Conservation (phyloP, 64 coral and sea anemone genomes). For the Porites australiensis region DNA sequence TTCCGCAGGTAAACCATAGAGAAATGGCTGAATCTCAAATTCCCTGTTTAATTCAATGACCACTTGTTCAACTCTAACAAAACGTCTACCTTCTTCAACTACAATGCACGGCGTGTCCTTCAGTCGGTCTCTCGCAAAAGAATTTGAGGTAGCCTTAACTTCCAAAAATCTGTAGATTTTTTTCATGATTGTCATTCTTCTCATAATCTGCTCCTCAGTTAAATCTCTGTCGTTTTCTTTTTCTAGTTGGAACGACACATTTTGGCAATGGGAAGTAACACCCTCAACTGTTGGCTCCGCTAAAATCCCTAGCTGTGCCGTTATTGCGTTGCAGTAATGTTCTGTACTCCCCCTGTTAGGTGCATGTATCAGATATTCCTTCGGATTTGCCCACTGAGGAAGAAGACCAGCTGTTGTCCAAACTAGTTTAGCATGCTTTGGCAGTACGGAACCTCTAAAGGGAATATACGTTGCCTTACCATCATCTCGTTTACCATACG, state of each 20-base stretch:
- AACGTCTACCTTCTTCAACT: constrained; percentile 25
- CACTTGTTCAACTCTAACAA: constrained; percentile 34
- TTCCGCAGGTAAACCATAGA: constrained; percentile 39
- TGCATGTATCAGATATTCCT: not conserved
- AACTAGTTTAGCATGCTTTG: not conserved
- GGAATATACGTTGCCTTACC: constrained; percentile 18
- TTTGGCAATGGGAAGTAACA: constrained; percentile 36
- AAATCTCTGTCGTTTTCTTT: constrained; percentile 16
- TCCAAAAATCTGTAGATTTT: constrained; percentile 41
- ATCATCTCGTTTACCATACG: constrained; percentile 19
- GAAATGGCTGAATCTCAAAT: constrained; percentile 53
- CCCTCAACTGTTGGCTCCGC: constrained; percentile 11
- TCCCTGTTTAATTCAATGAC: constrained; percentile 14
- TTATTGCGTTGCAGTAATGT: constrained; percentile 17
- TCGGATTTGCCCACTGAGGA: constrained; percentile 32
- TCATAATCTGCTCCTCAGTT: not conserved
- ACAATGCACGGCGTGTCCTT: constrained; percentile 20
- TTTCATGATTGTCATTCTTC: constrained; percentile 35
- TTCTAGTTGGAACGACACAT: constrained; percentile 1
- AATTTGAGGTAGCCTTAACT: not conserved
- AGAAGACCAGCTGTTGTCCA: constrained; percentile 59
- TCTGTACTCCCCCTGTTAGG: not conserved
- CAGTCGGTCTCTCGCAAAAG: not conserved
- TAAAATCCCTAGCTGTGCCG: not conserved
- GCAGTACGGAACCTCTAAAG: constrained; percentile 56